Evolutionary conservation across 2,888 invertebrate species (phyloP).

Genomic region (Philaethria dido): DNA sequence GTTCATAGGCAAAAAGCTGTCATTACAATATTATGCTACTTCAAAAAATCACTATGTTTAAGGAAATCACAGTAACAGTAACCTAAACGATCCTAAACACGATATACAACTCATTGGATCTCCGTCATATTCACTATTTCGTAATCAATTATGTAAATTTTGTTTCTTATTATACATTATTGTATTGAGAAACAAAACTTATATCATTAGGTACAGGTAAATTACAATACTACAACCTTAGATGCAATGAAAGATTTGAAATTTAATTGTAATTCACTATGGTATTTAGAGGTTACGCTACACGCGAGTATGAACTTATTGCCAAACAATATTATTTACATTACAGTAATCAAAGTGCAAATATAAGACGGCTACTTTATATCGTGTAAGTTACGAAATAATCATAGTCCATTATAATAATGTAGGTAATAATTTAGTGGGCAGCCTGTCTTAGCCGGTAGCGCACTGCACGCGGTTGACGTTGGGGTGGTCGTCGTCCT

Average conservation of each 20-base stretch:
- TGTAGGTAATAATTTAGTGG: neutral
- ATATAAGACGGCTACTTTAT: constrained; percentile 9
- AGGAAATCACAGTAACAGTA: constrained; percentile 37
- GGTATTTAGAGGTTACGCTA: constrained; percentile 6
- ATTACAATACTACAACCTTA: neutral
- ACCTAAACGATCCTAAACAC: constrained; percentile 29
- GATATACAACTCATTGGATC: neutral
- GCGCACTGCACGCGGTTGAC: constrained; percentile 91
- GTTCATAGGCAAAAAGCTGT: constrained; percentile 22
- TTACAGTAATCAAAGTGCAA: neutral
- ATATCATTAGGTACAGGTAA: neutral
- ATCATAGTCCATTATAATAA: constrained; percentile 1
- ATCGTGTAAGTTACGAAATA: neutral
- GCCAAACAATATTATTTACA: constrained; percentile 6
- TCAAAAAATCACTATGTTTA: constrained; percentile 17
- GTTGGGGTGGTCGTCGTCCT: constrained; percentile 88
- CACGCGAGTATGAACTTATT: neutral
- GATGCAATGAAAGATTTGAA: neutral
- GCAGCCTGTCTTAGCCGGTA: constrained; percentile 78
- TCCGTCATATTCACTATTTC: neutral
- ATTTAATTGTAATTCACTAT: neutral
- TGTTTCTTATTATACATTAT: too few relatives aligned
- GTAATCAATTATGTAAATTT: too few relatives aligned
- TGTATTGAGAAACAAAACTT: neutral
- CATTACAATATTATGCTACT: constrained; percentile 24